These are phyloP conservation scores for Puffinus mauretanicus DNA, from an alignment of 2,113 vertebrate species.

Conservation along the genomic window DNA sequence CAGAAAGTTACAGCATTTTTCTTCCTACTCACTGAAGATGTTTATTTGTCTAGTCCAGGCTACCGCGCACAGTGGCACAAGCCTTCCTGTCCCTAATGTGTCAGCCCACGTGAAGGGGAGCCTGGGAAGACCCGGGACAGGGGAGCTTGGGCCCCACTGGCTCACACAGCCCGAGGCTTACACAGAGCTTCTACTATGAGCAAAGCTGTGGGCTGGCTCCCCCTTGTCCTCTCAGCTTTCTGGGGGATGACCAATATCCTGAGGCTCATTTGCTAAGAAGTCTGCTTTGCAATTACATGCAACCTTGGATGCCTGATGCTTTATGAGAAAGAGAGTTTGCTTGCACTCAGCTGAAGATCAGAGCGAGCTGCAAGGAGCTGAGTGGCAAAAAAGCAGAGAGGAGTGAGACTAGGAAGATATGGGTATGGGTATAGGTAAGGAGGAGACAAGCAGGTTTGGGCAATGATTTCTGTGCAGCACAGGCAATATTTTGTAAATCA, in stretches of 20 bases:
- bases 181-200: not conserved
- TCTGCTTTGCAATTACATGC: not conserved
- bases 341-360: not conserved
- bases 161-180: not conserved
- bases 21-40: not conserved
- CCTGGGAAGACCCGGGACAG: not conserved
- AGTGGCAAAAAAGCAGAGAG: not conserved
- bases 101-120: not conserved
- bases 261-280: not conserved
- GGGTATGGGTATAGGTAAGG: not conserved
- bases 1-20: not conserved
- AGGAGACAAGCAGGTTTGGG: not conserved
- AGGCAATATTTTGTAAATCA: not conserved
- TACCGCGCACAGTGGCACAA: not conserved
- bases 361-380: not conserved
- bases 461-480: not conserved
- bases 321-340: not conserved
- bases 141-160: fast-evolving
- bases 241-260: not conserved
- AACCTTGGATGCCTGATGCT: not conserved
- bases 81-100: not conserved
- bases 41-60: not conserved
- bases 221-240: not conserved
- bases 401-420: not conserved
- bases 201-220: not conserved